Evolutionary conservation across 2,797 vertebrate species (phyloP).

Genomic region (Macropus fuliginosus): DNA sequence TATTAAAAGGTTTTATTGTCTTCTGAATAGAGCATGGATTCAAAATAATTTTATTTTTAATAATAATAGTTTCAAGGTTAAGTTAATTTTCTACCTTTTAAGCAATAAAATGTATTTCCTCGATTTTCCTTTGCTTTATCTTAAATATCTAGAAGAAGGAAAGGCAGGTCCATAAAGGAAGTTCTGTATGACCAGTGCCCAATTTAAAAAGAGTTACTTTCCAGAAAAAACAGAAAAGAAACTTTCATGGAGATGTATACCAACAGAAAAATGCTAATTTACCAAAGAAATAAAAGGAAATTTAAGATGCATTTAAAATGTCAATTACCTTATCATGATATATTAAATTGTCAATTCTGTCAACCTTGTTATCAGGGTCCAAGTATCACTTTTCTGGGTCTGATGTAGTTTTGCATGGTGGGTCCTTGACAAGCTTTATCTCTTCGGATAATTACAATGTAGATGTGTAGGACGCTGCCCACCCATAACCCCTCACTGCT

Average conservation of each 20-base stretch:
- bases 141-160: neutral
- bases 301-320: neutral
- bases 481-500: neutral
- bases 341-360: neutral
- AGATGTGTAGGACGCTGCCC: neutral
- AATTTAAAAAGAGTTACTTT: constrained; percentile 12
- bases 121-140: neutral
- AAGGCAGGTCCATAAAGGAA: neutral
- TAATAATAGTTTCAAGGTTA: neutral
- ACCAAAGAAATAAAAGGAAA: constrained; percentile 1
- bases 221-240: neutral
- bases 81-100: neutral
- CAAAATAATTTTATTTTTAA: neutral
- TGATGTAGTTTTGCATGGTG: neutral
- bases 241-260: neutral
- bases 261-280: constrained; percentile 1
- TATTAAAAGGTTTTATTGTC: neutral
- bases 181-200: neutral
- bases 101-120: neutral
- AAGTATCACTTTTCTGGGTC: neutral
- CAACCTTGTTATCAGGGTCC: neutral
- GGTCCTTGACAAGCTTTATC: neutral
- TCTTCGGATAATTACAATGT: neutral
- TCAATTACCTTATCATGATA: neutral
- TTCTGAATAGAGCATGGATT: neutral